Conservation (phyloP, 64 coral and sea anemone genomes). For the Stichodactyla mertensii region DNA sequence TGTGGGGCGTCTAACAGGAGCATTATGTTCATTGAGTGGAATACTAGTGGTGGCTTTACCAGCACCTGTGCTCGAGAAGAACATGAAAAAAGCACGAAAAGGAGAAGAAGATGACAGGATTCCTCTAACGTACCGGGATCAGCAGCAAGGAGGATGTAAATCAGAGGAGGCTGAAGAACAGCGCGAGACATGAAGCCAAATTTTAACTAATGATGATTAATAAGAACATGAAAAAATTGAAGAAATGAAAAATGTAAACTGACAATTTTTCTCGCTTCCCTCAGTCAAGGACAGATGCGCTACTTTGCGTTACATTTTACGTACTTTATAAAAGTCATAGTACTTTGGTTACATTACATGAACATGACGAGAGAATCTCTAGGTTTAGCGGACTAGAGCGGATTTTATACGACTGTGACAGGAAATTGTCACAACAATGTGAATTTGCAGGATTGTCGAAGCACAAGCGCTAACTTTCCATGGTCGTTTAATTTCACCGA, state of each 20-base stretch:
- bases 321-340: too few relatives aligned
- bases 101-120: constrained; percentile 20
- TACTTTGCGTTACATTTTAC: too few relatives aligned
- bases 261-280: too few relatives aligned
- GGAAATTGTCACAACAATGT: background rate
- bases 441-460: too few relatives aligned
- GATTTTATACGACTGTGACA: background rate
- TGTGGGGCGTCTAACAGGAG: constrained; percentile 70
- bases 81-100: constrained; percentile 51
- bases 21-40: constrained; percentile 84
- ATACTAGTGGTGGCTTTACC: constrained; percentile 90
- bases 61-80: constrained; percentile 89
- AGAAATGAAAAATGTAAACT: too few relatives aligned
- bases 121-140: background rate
- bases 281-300: too few relatives aligned
- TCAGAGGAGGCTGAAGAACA: background rate
- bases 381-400: background rate
- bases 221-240: too few relatives aligned
- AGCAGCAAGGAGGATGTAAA: background rate
- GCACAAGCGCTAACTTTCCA: too few relatives aligned
- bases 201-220: background rate
- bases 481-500: too few relatives aligned
- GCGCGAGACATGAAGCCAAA: background rate
- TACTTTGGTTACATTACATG: too few relatives aligned
- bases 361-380: too few relatives aligned